phyloP scores from a whole-genome alignment of 2,797 vertebrate genomes.

The Phyllotis vaccarum region DNA sequence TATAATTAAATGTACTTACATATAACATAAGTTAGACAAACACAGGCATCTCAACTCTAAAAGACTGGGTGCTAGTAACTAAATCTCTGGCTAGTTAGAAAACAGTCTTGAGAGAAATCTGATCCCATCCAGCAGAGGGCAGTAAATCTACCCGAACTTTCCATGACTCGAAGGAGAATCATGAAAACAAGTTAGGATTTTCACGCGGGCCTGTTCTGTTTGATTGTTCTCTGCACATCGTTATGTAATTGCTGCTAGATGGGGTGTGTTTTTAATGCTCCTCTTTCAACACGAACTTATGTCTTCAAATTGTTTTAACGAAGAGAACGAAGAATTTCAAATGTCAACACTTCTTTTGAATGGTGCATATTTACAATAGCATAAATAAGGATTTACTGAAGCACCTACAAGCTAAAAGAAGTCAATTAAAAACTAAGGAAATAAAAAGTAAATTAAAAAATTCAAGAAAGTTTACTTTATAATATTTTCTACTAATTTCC shows the following conservation, averaged over 20 bases:
- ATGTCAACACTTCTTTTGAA: slow-evolving; percentile 3
- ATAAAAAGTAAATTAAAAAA: background rate
- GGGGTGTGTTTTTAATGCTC: background rate
- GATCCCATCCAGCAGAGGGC: slow-evolving; percentile 75
- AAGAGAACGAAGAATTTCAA: slow-evolving; percentile 59
- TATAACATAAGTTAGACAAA: slow-evolving; percentile 52
- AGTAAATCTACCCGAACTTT: slow-evolving; percentile 46
- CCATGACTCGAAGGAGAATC: background rate
- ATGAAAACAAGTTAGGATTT: background rate
- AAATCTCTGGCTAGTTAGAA: background rate
- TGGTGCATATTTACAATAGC: slow-evolving; percentile 31
- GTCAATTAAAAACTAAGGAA: slow-evolving; percentile 16
- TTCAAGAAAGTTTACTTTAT: slow-evolving; percentile 18
- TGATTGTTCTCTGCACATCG: background rate
- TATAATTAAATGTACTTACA: background rate
- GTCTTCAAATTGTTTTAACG: slow-evolving; percentile 10
- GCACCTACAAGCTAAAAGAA: background rate
- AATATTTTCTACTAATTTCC: slow-evolving; percentile 19
- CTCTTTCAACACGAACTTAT: slow-evolving; percentile 31
- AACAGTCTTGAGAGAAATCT: slow-evolving; percentile 50
- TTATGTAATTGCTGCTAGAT: background rate
- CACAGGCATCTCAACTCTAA: background rate
- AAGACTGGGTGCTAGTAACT: background rate
- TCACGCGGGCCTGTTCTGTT: background rate
- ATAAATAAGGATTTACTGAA: slow-evolving; percentile 1